Percentiles rank a stretch among this genome's conserved stretches.
phyloP scores from a whole-genome alignment of 2,888 invertebrate species.

The Clepsis dumicolana region DNA sequence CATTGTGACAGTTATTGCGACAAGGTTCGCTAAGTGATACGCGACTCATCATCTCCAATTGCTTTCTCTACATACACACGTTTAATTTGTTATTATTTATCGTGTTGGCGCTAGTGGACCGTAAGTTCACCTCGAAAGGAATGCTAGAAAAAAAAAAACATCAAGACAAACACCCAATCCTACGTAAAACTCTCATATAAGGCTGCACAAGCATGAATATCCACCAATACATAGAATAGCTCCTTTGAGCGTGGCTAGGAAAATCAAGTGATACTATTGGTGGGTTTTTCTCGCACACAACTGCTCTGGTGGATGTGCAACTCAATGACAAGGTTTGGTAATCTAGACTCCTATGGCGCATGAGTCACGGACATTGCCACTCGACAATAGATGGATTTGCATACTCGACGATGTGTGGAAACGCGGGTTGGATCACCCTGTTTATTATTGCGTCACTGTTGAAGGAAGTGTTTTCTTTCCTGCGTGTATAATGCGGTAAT shows the following conservation, averaged over 20 bases:
- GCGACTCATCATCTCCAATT: too few relatives aligned
- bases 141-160: neutral
- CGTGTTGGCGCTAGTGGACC: too few relatives aligned
- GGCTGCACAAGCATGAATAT: too few relatives aligned
- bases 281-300: too few relatives aligned
- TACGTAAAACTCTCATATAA: neutral
- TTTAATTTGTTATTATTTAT: too few relatives aligned
- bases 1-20: too few relatives aligned
- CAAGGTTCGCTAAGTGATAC: too few relatives aligned
- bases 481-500: neutral
- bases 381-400: constrained; percentile 40
- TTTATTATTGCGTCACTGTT: constrained; percentile 19
- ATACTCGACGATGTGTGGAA: constrained; percentile 19
- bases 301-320: too few relatives aligned
- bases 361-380: constrained; percentile 36
- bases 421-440: constrained; percentile 15
- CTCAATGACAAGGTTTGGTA: constrained; percentile 1
- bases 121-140: neutral
- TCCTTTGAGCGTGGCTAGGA: too few relatives aligned
- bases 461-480: constrained; percentile 17
- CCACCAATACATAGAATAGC: too few relatives aligned
- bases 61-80: too few relatives aligned
- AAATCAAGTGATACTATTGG: too few relatives aligned
- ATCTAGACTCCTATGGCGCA: constrained; percentile 26
- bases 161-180: neutral